Conservation (phyloP, 1,140 invertebrate genomes). For the Drosophila mojavensis region DNA sequence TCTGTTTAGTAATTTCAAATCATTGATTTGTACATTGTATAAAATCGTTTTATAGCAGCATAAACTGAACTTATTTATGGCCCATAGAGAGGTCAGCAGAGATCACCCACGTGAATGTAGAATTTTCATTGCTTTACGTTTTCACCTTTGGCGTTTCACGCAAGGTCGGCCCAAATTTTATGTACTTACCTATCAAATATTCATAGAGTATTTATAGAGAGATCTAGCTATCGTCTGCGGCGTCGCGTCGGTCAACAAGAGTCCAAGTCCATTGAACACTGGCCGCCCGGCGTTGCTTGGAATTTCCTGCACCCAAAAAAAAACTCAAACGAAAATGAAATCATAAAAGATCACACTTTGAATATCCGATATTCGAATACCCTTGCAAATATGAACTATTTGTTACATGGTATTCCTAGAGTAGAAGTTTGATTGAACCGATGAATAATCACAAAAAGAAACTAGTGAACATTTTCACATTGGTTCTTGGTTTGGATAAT, state of each 20-base stretch:
- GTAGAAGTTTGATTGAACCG: no score
- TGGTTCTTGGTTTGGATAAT: no score
- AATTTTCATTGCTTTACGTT: conserved; percentile 30
- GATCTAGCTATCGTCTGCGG: conserved; percentile 38
- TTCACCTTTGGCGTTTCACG: conserved; percentile 68
- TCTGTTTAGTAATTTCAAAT: not conserved
- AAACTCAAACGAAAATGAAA: not conserved
- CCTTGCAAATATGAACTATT: not conserved
- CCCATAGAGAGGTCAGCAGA: conserved; percentile 4
- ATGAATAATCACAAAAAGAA: no score
- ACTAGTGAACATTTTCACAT: no score
- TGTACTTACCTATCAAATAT: conserved; percentile 79
- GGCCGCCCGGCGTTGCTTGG: conserved; percentile 26
- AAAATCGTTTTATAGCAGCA: conserved; percentile 45
- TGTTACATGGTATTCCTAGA: no score
- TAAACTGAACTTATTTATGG: conserved; percentile 66
- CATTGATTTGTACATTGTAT: conserved; percentile 14
- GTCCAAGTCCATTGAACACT: conserved; percentile 36
- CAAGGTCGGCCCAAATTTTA: conserved; percentile 71
- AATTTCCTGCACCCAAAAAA: conserved; percentile 57
- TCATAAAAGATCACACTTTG: not conserved
- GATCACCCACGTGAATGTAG: conserved; percentile 41
- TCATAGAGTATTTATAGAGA: conserved; percentile 65
- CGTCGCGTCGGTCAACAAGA: conserved; percentile 35
- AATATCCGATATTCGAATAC: not conserved